Evolutionary conservation across 2,797 vertebrate species (phyloP), one percentile per base, ranked within the genome.

Genomic region (Tympanoctomys barrerae): DNA sequence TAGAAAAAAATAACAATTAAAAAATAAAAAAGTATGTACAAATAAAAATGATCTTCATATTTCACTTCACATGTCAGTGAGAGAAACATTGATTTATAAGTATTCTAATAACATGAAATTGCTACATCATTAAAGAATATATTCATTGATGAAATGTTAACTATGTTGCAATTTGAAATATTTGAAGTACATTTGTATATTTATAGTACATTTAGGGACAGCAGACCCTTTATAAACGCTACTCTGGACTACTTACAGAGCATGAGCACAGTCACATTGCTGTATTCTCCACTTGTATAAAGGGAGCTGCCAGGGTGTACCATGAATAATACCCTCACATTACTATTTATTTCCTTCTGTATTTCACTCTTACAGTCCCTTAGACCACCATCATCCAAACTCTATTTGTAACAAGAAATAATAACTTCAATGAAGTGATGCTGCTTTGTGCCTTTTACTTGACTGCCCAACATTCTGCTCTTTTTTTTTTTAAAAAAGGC

Each of bases 71-170:
- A 64, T 86, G 10, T 24, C 26, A 77, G 2, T 39, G 24, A 91
- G 14, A 71, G 13, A 91, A 39, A 80, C 4, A 33, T 59, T 88
- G 90, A 52, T 80, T 91, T 79, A 33, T 24, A 88, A 78, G 84
- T 64, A 64, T 83, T 64, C 2, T 36, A n/a, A 91, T 28, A 78
- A 62, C 21, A 49, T 64, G 16, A 77, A 82, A 66, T 84, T 16
- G 64, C 26, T 39, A 42, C 49, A 62, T 11, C 10, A 89, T n/a
- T 81, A 85, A 86, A 57, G 7, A 64, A 18, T 7, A 68, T 68
- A 68, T 61, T 93, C 14, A 91, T 62, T 68, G 83, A 46, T 87
- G 31, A 13, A 89, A 59, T 80, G 66, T 79, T 82, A 62, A 59
- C 73, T 82, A 70, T 68, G 54, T 49, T 22, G 87, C 87, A 87